phyloP scores from a whole-genome alignment of 2,797 vertebrate species.

The Carcharodon carcharias region DNA sequence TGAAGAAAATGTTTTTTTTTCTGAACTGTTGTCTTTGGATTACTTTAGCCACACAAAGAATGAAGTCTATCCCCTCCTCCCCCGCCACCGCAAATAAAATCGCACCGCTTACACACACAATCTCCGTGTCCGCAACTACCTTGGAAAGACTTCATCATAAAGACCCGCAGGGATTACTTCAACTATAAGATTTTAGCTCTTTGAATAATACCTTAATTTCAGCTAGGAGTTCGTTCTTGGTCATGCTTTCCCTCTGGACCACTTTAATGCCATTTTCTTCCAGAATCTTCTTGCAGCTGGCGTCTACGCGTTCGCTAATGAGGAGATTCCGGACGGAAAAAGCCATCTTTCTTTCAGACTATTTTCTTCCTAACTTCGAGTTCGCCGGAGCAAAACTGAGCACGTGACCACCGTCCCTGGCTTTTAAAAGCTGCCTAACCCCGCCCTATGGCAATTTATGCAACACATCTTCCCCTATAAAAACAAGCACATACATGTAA shows the following conservation, averaged over 20 bases:
- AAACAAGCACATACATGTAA: too few relatives aligned
- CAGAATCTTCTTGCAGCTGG: conserved; percentile 73
- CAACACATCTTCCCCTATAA: too few relatives aligned
- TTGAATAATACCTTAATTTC: conserved; percentile 70
- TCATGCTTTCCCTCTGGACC: conserved; percentile 73
- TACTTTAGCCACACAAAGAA: background rate
- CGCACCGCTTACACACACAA: background rate
- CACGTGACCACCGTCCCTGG: background rate
- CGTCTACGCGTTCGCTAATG: conserved; percentile 87
- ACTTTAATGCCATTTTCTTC: conserved; percentile 76
- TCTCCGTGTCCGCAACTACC: background rate
- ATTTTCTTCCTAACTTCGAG: background rate
- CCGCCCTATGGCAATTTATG: background rate
- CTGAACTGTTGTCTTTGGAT: background rate
- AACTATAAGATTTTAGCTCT: background rate
- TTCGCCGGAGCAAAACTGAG: background rate
- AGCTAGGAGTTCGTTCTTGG: conserved; percentile 69
- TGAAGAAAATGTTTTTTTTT: background rate
- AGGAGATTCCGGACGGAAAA: conserved; percentile 68
- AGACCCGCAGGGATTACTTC: background rate
- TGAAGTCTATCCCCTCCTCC: too few relatives aligned
- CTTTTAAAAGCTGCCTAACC: background rate
- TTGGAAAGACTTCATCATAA: background rate
- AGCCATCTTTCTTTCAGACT: conserved; percentile 58
- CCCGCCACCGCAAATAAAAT: background rate